Percentiles rank a stretch among this genome's conserved stretches.
These are phyloP conservation scores for Ardeotis arabs DNA, from an alignment of 2,113 vertebrate species.

Conservation along the genomic window DNA sequence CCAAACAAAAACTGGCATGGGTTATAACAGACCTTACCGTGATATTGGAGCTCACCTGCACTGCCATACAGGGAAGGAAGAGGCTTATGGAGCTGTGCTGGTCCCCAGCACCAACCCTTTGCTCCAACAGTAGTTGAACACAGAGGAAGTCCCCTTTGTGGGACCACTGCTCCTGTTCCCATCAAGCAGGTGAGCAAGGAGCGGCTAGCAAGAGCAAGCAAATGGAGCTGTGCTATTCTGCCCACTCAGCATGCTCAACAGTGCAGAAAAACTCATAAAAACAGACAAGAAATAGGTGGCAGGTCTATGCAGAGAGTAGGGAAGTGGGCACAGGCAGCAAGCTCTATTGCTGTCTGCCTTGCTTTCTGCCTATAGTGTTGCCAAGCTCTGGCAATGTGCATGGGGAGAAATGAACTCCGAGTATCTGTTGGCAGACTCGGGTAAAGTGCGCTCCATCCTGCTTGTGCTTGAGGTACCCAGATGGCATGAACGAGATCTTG, in stretches of 20 bases:
- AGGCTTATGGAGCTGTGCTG: neutral
- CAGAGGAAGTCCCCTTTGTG: neutral
- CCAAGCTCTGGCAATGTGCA: neutral
- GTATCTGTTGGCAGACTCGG: neutral
- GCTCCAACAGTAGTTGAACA: neutral
- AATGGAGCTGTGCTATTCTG: neutral
- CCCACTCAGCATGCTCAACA: neutral
- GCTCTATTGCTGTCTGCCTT: neutral
- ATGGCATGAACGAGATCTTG: neutral
- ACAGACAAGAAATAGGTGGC: neutral
- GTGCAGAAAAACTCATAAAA: neutral
- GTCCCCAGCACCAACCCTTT: neutral
- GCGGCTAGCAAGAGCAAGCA: fast-evolving
- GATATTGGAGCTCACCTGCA: neutral
- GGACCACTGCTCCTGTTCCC: neutral
- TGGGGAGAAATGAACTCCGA: neutral
- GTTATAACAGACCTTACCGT: neutral
- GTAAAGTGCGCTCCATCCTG: fast-evolving
- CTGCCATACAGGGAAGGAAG: neutral
- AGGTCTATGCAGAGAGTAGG: neutral
- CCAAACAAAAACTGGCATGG: neutral
- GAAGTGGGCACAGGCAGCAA: neutral
- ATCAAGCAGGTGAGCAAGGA: neutral
- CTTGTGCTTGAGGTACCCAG: neutral
- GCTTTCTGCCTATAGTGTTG: neutral